phyloP scores from a whole-genome alignment of 2,888 invertebrate species.

The Adelognathus sp. region DNA sequence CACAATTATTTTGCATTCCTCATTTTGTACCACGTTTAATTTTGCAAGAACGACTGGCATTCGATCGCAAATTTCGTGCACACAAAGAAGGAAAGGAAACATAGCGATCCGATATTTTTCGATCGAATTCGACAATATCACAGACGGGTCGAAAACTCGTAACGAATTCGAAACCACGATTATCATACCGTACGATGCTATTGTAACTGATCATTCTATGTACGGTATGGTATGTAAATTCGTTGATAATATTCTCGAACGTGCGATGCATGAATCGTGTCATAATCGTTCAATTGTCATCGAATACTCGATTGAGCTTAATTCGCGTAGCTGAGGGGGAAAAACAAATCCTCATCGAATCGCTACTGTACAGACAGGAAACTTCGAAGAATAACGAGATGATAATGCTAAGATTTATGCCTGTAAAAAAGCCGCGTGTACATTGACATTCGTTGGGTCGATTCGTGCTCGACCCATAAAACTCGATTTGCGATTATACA shows the following conservation, averaged over 20 bases:
- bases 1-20: neutral
- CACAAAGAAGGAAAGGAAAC: neutral
- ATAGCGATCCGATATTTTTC: neutral
- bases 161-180: neutral
- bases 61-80: neutral
- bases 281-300: neutral
- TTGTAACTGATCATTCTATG: neutral
- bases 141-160: neutral
- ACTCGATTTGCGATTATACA: neutral
- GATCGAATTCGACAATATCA: neutral
- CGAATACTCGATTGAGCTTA: neutral
- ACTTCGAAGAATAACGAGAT: neutral
- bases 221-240: neutral
- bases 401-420: neutral
- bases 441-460: neutral
- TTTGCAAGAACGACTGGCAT: neutral
- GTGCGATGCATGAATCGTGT: neutral
- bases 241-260: neutral
- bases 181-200: neutral
- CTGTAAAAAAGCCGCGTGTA: slow-evolving; percentile 2
- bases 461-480: neutral
- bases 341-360: neutral
- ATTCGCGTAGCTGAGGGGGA: neutral
- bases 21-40: neutral
- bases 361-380: neutral